Conservation (phyloP, 2,888 invertebrate genomes). For the Drosophila anceps region DNA sequence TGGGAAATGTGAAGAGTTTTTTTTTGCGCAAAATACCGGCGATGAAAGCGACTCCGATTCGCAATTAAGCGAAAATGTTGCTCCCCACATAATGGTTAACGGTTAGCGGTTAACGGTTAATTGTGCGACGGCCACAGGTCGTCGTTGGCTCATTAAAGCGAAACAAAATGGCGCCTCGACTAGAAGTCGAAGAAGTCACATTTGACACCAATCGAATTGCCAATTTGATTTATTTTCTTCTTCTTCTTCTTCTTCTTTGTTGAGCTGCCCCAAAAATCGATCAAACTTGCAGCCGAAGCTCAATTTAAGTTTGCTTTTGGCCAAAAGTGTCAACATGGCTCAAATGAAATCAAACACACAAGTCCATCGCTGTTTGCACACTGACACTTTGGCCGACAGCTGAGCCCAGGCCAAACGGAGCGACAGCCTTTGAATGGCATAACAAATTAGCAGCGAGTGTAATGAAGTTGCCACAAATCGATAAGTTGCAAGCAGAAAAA, state of each 20-base stretch:
- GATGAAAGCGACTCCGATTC: slow-evolving; percentile 70
- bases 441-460: slow-evolving; percentile 19
- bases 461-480: slow-evolving; percentile 37
- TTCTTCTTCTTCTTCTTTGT: not conserved
- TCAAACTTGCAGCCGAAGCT: slow-evolving; percentile 69
- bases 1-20: slow-evolving; percentile 36
- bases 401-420: slow-evolving; percentile 15
- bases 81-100: slow-evolving; percentile 43
- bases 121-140: slow-evolving; percentile 18
- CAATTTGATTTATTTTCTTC: not conserved
- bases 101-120: slow-evolving; percentile 45
- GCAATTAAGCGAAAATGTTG: slow-evolving; percentile 57
- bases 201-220: slow-evolving; percentile 15
- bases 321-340: slow-evolving; percentile 62
- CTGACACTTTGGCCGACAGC: slow-evolving; percentile 43
- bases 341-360: slow-evolving; percentile 56
- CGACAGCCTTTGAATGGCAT: slow-evolving; percentile 17
- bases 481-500: slow-evolving; percentile 7
- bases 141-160: slow-evolving; percentile 44
- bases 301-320: slow-evolving; percentile 63
- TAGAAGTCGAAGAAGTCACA: slow-evolving; percentile 5
- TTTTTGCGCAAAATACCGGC: slow-evolving; percentile 56
- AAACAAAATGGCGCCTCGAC: slow-evolving; percentile 15
- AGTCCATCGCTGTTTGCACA: slow-evolving; percentile 66
- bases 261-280: slow-evolving; percentile 54